A percentile compares a stretch with the other conserved stretches of the same genome.
Evolutionary conservation across 92 coral and sea anemone species (phyloP).

Genomic region (Pocillopora grandis): DNA sequence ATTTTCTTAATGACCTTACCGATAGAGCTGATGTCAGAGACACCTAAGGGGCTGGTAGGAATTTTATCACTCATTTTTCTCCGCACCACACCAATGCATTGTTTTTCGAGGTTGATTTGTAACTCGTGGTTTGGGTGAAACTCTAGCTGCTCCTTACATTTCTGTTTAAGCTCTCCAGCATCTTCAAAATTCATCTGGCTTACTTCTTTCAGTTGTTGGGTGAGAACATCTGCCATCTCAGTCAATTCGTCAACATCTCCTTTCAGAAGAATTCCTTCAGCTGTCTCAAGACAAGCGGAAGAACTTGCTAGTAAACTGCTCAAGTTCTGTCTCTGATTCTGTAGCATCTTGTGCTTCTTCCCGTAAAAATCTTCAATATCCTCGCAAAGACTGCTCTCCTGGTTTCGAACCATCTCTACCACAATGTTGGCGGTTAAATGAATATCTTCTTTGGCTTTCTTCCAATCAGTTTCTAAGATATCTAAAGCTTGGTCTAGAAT

Average conservation of each 20-base stretch:
- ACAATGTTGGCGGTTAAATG: conserved; percentile 56
- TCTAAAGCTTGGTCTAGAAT: conserved; percentile 52
- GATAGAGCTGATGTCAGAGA: conserved; percentile 48
- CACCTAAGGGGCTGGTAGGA: neutral
- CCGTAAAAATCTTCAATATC: conserved; percentile 63
- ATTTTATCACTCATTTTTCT: conserved; percentile 26
- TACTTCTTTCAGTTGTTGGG: conserved; percentile 76
- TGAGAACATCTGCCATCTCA: conserved; percentile 62
- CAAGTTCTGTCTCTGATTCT: conserved; percentile 62
- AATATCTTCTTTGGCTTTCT: conserved; percentile 49
- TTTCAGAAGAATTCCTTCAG: conserved; percentile 68
- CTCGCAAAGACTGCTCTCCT: conserved; percentile 54
- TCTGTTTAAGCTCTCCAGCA: conserved; percentile 29
- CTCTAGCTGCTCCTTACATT: conserved; percentile 62
- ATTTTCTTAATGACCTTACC: conserved; percentile 75
- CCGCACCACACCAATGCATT: conserved; percentile 59
- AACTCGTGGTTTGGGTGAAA: conserved; percentile 59
- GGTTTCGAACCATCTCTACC: conserved; percentile 59
- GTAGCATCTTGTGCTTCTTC: conserved; percentile 57
- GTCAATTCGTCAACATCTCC: conserved; percentile 53
- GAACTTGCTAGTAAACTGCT: conserved; percentile 56
- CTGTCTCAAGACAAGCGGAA: conserved; percentile 57
- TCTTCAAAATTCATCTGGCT: conserved; percentile 70
- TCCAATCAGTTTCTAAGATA: conserved; percentile 39
- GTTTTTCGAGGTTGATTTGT: conserved; percentile 45